phyloP scores from a whole-genome alignment of 2,113 vertebrate species.

The Zosterops japonicus region DNA sequence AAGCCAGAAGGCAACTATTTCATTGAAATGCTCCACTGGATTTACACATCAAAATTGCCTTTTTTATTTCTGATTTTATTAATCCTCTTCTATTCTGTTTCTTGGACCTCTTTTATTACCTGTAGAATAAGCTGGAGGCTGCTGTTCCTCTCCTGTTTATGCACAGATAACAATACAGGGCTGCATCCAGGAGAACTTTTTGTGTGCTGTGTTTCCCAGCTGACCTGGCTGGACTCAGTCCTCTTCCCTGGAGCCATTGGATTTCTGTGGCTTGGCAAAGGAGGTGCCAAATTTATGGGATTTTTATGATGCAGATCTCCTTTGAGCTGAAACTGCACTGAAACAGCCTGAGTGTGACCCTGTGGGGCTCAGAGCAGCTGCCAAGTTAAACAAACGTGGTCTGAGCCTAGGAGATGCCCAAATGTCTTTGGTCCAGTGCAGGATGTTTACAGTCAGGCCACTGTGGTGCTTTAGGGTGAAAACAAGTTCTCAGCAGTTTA shows the following conservation, averaged over 20 bases:
- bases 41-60: background rate
- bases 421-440: background rate
- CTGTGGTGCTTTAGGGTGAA: background rate
- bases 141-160: background rate
- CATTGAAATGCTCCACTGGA: conserved; percentile 14
- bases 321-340: background rate
- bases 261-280: background rate
- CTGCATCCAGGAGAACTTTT: background rate
- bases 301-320: background rate
- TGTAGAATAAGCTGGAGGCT: background rate
- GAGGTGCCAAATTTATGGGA: background rate
- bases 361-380: background rate
- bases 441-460: background rate
- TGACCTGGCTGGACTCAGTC: background rate
- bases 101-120: background rate
- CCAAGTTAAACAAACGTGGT: background rate
- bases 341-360: background rate
- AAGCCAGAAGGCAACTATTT: conserved; percentile 33
- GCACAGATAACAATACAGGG: background rate
- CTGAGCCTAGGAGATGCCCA: background rate
- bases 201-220: background rate
- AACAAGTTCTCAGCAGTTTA: background rate
- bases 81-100: background rate
- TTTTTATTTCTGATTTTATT: conserved; percentile 24
- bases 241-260: background rate